phyloP scores from a whole-genome alignment of 2,888 invertebrate species.

The Diaphora mendica region DNA sequence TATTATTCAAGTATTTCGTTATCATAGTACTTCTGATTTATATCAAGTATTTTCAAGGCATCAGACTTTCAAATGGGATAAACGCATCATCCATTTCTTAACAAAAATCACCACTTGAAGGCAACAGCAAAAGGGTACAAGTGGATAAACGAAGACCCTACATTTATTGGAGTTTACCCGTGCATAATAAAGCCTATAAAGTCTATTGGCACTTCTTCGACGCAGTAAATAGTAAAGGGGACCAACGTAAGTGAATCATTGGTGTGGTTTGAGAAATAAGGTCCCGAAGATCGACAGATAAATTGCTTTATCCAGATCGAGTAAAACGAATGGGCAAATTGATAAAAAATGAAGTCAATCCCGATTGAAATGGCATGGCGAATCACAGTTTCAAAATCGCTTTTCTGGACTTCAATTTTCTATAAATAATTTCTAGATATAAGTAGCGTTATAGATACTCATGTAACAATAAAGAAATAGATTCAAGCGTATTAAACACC shows the following conservation, averaged over 20 bases:
- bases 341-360: slow-evolving; percentile 55
- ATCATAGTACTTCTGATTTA: neutral
- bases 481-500: neutral
- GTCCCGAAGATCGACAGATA: slow-evolving; percentile 51
- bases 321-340: slow-evolving; percentile 52
- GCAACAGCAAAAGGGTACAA: slow-evolving; percentile 31
- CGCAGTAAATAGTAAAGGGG: slow-evolving; percentile 49
- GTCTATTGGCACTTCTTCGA: slow-evolving; percentile 44
- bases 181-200: slow-evolving; percentile 46
- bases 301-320: slow-evolving; percentile 54
- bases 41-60: slow-evolving; percentile 12
- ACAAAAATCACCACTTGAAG: slow-evolving; percentile 24
- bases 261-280: slow-evolving; percentile 56
- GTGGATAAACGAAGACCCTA: slow-evolving; percentile 30
- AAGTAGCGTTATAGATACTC: neutral
- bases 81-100: slow-evolving; percentile 24
- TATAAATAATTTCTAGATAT: neutral
- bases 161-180: slow-evolving; percentile 43
- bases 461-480: neutral
- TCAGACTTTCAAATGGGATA: slow-evolving; percentile 21
- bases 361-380: slow-evolving; percentile 36
- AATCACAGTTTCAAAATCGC: slow-evolving; percentile 30
- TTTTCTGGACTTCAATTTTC: slow-evolving; percentile 15
- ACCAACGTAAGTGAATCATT: slow-evolving; percentile 53
- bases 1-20: neutral